Conservation (phyloP, 2,797 vertebrate species). For the Notamacropus eugenii region DNA sequence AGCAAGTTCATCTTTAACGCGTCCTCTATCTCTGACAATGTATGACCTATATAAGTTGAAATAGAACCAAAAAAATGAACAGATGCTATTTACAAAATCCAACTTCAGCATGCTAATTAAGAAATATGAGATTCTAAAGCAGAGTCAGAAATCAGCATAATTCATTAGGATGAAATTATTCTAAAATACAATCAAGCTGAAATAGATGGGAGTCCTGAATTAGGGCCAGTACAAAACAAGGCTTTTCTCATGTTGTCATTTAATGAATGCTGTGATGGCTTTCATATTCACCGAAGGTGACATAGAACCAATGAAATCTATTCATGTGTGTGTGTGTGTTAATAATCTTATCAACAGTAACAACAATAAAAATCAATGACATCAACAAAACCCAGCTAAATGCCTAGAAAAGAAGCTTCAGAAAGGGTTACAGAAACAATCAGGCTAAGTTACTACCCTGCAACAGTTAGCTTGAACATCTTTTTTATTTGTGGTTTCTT, state of each 20-base stretch:
- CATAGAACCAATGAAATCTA: background rate
- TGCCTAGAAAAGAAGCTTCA: background rate
- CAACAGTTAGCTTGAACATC: background rate
- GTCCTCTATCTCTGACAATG: background rate
- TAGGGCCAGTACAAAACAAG: background rate
- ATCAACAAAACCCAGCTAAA: background rate
- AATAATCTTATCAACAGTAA: background rate
- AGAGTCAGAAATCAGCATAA: constrained; percentile 61
- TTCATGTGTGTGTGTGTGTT: too few relatives aligned
- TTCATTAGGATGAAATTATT: constrained; percentile 72
- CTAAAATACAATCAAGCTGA: constrained; percentile 69
- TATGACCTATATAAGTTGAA: constrained; percentile 63
- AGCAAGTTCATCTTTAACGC: background rate
- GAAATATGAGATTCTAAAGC: constrained; percentile 57
- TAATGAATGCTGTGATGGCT: background rate
- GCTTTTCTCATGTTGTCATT: background rate
- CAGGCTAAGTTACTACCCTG: background rate
- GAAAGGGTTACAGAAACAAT: background rate
- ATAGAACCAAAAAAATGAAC: constrained; percentile 63
- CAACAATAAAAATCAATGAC: background rate
- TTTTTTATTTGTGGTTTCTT: background rate
- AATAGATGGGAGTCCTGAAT: constrained; percentile 32
- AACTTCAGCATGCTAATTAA: constrained; percentile 71
- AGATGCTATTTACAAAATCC: constrained; percentile 66
- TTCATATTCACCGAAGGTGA: background rate